Conservation (phyloP, 2,113 vertebrate species). For the Gallinago paraguaiae region DNA sequence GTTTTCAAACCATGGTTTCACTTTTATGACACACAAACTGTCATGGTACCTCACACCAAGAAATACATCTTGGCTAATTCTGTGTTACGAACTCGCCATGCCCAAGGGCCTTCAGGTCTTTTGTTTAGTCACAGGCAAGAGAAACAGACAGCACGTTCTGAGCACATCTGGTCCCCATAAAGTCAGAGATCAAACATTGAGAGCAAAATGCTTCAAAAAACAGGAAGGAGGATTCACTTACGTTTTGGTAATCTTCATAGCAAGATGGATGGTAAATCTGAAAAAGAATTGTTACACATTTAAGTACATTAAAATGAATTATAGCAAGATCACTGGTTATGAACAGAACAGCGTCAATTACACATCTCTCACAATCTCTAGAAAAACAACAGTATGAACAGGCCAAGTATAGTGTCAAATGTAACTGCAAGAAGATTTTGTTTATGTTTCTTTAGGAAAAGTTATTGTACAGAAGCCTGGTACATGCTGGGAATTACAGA, state of each 20-base stretch:
- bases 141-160: not conserved
- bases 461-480: not conserved
- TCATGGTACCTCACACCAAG: not conserved
- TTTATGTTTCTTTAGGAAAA: not conserved
- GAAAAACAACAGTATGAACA: not conserved
- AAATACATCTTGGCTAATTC: not conserved
- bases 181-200: not conserved
- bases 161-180: not conserved
- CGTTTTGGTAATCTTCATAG: constrained; percentile 97
- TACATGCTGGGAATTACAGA: not conserved
- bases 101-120: not conserved
- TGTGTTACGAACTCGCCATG: not conserved
- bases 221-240: constrained; percentile 73
- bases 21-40: not conserved
- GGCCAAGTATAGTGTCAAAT: not conserved
- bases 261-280: constrained; percentile 98
- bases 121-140: not conserved
- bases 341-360: not conserved
- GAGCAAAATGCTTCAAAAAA: not conserved
- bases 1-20: not conserved
- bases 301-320: not conserved
- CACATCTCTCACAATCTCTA: not conserved
- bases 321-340: not conserved
- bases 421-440: not conserved
- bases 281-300: constrained; percentile 7